Evolutionary conservation across 2,888 invertebrate species (phyloP), one percentile per base, ranked within the genome.

Genomic region (Aricia artaxerxes): DNA sequence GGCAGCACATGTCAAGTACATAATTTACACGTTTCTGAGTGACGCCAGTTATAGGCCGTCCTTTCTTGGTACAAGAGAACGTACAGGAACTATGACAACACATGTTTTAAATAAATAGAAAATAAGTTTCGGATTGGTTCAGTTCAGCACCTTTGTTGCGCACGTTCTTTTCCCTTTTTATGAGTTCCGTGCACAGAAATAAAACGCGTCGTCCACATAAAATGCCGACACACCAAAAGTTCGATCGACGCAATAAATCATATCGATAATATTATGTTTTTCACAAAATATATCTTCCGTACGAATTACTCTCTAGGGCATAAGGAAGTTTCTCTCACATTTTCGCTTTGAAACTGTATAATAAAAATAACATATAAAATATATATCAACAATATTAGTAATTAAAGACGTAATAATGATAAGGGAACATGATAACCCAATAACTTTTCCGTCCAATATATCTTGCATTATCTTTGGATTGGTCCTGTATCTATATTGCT

Each of bases 381-480:
- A 69, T 69, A 69, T 69, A 35, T 13, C 69, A 69, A 69, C 69
- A 35, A 69, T 38, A 69, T 69, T 64, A 24, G 73, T 24, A 24
- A 24, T 72, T 44, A 61, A 60, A 60, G 78, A 49, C 73, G 73
- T 73, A 73, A 44, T 73, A 40, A 40, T 53, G 78, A 78, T 78
- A 78, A 78, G 73, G 16, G 16, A 69, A 69, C 16, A n/a, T 38
- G 78, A 78, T 78, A 78, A 69, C 78, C 38, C 57, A 69, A 13
- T 53, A 78, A 69, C 78, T 57, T 73, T 73, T 78, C 69, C 78
- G 73, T 38, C 53, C 78, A 38, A 72, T 78, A 73, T 73, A 73
- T 73, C 73, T 73, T 40, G 13, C 44, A 24, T 73, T 73, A 73
- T 73, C 73, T 73, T 40, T 24, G 11, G 44, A 73, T 73, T 73